Base-by-base conservation (phyloP, 2,113 vertebrate genomes). In the Gymnorhina tibicen region DNA sequence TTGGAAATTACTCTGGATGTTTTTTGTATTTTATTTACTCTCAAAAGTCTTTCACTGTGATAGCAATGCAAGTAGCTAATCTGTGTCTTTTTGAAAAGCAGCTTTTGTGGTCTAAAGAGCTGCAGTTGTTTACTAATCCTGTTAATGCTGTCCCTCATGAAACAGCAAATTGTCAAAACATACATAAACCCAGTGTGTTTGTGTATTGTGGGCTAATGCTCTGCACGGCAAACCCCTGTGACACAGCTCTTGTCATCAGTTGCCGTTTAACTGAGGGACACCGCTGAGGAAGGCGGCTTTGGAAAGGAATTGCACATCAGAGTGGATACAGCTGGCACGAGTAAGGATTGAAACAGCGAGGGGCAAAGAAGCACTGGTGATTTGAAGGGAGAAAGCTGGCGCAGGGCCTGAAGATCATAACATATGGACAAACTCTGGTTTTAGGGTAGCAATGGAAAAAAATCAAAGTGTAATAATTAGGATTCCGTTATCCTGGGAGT, bases 61-160 rank as follows among this genome's bases (percentile, higher is more conserved):
- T 37, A 37, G 37, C 47, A 84, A 28, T 46, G 91, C 18, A 75
- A 75, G 47, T 10, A 86, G 75, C 47, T 94, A 41, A 86, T 90
- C 62, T 69, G 3, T 22, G 32, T 35, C 7, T 72, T 67, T 56
- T n/a, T n/a, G 42, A 70, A 74, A 89, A 89, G 39, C 74, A 47
- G 46, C 50, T 79, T 86, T 81, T 85, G 32, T 8, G 5, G n/a
- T 81, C 50, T 87, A 10, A 91, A 80, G 55, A 70, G 47, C 81
- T 85, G 6, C 14, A 11, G 27, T 67, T 93, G 50, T 76, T 93
- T 83, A 47, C 52, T 84, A 77, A 87, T 81, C 69, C 80, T n/a
- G 5, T 82, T 96, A 83, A 52, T 80, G 14, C 22, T 60, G 3
- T 60, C 42, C 27, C 53, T 84, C 14, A 2, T 17, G n/a, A 73